phyloP scores from a whole-genome alignment of 2,113 vertebrate genomes.

The Pangasianodon hypophthalmus region DNA sequence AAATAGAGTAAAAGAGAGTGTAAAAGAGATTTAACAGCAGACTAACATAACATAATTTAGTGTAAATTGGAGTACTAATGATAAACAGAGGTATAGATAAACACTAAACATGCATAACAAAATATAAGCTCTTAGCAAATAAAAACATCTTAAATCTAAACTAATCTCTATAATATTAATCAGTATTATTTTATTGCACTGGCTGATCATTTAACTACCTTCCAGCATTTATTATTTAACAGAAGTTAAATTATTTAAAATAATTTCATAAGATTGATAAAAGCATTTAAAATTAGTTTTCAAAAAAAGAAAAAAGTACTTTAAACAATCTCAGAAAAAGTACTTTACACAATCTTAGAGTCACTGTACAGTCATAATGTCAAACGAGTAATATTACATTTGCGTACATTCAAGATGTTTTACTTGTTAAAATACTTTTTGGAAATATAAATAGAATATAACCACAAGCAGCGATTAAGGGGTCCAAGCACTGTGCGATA shows the following conservation, averaged over 20 bases:
- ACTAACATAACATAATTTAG: neutral
- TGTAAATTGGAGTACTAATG: neutral
- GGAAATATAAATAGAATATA: neutral
- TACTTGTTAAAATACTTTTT: neutral
- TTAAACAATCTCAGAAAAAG: too few relatives aligned
- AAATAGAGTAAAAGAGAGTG: neutral
- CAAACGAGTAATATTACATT: neutral
- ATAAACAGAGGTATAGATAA: neutral
- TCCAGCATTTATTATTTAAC: neutral
- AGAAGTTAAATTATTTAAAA: neutral
- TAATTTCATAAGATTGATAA: neutral
- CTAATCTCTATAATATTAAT: neutral
- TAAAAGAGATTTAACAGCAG: neutral
- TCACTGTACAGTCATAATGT: neutral
- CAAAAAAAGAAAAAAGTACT: neutral
- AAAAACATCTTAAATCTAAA: neutral
- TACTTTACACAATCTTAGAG: neutral
- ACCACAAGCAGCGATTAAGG: neutral
- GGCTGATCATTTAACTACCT: neutral
- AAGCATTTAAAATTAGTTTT: neutral
- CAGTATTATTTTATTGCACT: neutral
- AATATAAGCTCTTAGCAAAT: neutral
- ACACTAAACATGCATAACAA: neutral
- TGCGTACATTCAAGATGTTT: neutral
- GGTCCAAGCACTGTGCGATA: neutral